These are phyloP conservation scores for Eumacrocentrus americanus DNA, from an alignment of 2,888 invertebrate genomes.

Conservation along the genomic window DNA sequence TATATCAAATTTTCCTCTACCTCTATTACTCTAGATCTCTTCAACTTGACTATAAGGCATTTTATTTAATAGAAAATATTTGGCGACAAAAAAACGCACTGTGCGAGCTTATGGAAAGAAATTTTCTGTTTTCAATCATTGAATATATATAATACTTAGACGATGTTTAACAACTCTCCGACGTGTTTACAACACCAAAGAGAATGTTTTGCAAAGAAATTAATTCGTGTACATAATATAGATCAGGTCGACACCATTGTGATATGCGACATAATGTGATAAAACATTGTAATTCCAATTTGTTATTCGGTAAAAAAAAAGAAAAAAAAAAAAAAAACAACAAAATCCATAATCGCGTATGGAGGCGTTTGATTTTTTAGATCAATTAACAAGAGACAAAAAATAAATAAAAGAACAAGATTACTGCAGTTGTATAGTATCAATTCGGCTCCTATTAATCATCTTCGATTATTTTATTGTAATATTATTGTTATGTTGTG, in stretches of 20 bases:
- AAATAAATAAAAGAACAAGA: slow-evolving; percentile 2
- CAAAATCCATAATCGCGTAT: slow-evolving; percentile 20
- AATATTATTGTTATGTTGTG: slow-evolving; percentile 1
- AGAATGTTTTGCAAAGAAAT: slow-evolving; percentile 1
- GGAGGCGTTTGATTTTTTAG: slow-evolving; percentile 7
- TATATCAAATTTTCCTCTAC: slow-evolving; percentile 4
- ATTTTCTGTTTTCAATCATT: neutral
- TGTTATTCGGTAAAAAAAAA: slow-evolving; percentile 20
- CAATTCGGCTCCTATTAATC: too few species aligned
- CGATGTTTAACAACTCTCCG: neutral
- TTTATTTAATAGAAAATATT: slow-evolving; percentile 1
- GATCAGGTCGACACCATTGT: slow-evolving; percentile 30
- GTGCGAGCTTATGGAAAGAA: slow-evolving; percentile 11
- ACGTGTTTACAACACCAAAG: neutral
- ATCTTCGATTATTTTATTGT: neutral
- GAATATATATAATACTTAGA: neutral
- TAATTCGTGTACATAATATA: slow-evolving; percentile 10
- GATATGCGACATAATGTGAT: slow-evolving; percentile 39
- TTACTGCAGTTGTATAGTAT: neutral
- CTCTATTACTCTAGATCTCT: slow-evolving; percentile 11
- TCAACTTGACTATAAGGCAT: neutral
- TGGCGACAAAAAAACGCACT: slow-evolving; percentile 5
- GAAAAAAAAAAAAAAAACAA: too few species aligned
- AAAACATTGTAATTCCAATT: slow-evolving; percentile 33
- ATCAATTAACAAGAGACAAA: slow-evolving; percentile 2